Evolutionary conservation across 1,140 invertebrate species (phyloP).

Genomic region (Aphaenogaster rudis): DNA sequence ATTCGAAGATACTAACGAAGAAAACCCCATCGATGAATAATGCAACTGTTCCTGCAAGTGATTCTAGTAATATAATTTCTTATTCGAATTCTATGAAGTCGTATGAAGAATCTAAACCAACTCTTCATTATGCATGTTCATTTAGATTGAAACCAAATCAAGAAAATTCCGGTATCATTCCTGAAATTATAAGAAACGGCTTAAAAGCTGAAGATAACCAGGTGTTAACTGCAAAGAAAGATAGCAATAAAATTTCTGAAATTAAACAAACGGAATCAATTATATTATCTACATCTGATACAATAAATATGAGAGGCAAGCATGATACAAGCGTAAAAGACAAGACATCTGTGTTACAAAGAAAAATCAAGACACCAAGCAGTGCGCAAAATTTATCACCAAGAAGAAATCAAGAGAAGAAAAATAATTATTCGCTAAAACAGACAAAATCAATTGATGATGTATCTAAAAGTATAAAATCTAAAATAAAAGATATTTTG

Average conservation of each 20-base stretch:
- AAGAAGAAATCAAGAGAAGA: neutral
- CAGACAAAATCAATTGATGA: neutral
- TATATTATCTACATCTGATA: neutral
- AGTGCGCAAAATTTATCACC: neutral
- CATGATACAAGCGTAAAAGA: neutral
- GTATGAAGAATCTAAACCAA: neutral
- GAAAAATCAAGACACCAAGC: neutral
- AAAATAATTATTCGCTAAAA: neutral
- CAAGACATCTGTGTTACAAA: neutral
- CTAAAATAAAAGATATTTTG: slow-evolving; percentile 50
- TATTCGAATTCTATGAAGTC: neutral
- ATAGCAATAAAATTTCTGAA: neutral
- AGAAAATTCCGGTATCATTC: neutral
- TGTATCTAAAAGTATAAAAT: neutral
- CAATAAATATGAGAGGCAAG: neutral
- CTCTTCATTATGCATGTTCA: neutral
- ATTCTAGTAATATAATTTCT: slow-evolving; percentile 8
- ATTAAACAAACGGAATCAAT: slow-evolving; percentile 5
- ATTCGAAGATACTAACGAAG: neutral
- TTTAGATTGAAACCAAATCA: slow-evolving; percentile 36
- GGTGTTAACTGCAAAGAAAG: neutral
- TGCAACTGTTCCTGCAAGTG: neutral
- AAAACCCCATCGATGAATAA: neutral
- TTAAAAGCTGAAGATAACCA: slow-evolving; percentile 1
- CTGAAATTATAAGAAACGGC: neutral